Evolutionary conservation across 2,113 vertebrate species (phyloP).

Genomic region (Sinocyclocheilus anshuiensis): DNA sequence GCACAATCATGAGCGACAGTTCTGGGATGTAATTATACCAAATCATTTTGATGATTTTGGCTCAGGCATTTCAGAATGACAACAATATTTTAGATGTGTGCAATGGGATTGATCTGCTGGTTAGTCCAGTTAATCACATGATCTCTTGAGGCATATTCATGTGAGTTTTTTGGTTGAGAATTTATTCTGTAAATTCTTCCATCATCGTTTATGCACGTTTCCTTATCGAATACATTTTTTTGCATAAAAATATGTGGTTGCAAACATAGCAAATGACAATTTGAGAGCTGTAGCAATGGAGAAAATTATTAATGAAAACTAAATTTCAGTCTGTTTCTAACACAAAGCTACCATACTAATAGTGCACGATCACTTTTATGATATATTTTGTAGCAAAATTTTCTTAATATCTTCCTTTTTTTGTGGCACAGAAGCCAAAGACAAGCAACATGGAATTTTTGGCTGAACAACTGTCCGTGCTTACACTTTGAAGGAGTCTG

Average conservation of each 20-base stretch:
- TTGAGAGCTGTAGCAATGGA: background rate
- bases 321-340: too few relatives aligned
- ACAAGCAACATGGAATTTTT: background rate
- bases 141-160: background rate
- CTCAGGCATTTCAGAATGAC: background rate
- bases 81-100: background rate
- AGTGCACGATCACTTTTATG: background rate
- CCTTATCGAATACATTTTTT: background rate
- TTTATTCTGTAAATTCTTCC: background rate
- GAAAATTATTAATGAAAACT: background rate
- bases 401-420: background rate
- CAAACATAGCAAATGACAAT: background rate
- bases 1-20: background rate
- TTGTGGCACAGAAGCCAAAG: background rate
- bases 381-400: background rate
- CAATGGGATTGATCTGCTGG: too few relatives aligned
- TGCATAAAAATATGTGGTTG: too few relatives aligned
- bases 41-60: background rate
- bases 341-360: background rate
- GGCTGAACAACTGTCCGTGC: slow-evolving; percentile 29
- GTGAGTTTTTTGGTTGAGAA: background rate
- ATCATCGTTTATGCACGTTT: background rate
- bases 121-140: background rate
- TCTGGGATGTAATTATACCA: background rate
- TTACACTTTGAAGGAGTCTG: slow-evolving; percentile 85